Conservation (phyloP, 2,113 vertebrate genomes). For the Ictalurus punctatus region DNA sequence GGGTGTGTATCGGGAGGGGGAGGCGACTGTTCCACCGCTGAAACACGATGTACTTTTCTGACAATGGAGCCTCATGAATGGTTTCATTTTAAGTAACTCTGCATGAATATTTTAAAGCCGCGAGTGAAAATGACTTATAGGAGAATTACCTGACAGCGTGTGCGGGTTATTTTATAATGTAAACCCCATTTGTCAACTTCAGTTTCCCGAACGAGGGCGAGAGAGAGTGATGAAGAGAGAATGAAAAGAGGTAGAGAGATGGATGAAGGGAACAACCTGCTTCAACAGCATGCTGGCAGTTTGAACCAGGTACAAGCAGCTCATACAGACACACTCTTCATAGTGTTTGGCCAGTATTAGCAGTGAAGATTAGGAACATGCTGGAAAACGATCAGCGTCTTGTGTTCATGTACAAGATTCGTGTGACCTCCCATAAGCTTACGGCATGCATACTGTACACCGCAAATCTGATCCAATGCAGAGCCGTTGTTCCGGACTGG, state of each 20-base stretch:
- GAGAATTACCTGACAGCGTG: conserved; percentile 24
- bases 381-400: neutral
- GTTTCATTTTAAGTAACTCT: conserved; percentile 44
- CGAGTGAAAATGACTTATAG: conserved; percentile 27
- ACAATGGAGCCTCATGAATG: conserved; percentile 18
- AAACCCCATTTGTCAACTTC: conserved; percentile 35
- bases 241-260: neutral
- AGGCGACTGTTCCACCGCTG: neutral
- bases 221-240: neutral
- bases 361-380: neutral
- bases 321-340: neutral
- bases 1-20: neutral
- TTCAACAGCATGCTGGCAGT: neutral
- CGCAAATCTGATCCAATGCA: neutral
- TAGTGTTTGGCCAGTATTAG: too few relatives aligned
- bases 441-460: neutral
- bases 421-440: neutral
- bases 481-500: neutral
- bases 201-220: conserved; percentile 43
- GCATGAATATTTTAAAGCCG: conserved; percentile 39
- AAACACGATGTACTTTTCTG: conserved; percentile 11
- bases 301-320: neutral
- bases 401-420: neutral
- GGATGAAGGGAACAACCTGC: neutral
- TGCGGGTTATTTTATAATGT: conserved; percentile 36